Evolutionary conservation across 2,888 invertebrate genomes (phyloP).

Genomic region (Brachyopa scutellaris): DNA sequence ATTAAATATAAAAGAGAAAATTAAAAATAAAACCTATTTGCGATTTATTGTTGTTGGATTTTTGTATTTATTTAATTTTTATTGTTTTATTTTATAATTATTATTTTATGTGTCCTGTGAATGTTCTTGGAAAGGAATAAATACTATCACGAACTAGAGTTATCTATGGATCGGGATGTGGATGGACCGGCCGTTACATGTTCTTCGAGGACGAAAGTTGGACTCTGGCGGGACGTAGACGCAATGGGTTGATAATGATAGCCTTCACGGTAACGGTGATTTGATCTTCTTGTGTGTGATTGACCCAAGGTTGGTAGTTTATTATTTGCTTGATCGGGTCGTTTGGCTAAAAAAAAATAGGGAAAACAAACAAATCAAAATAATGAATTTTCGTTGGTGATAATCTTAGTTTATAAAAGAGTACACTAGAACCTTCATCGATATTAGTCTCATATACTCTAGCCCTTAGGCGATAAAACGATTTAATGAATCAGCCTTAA

Average conservation of each 20-base stretch:
- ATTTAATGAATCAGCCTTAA: no score
- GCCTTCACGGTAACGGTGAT: slow-evolving; percentile 82
- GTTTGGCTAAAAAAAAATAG: slow-evolving; percentile 78
- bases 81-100: slow-evolving; percentile 76
- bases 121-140: slow-evolving; percentile 78
- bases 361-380: no score
- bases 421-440: no score
- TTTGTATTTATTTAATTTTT: slow-evolving; percentile 74
- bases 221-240: slow-evolving; percentile 84
- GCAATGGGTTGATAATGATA: slow-evolving; percentile 82
- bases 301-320: slow-evolving; percentile 82
- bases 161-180: slow-evolving; percentile 82
- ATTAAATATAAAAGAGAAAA: slow-evolving; percentile 19
- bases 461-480: no score
- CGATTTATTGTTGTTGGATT: slow-evolving; percentile 69
- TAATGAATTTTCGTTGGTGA: no score
- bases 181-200: slow-evolving; percentile 81
- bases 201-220: slow-evolving; percentile 82
- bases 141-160: slow-evolving; percentile 83
- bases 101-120: slow-evolving; percentile 74
- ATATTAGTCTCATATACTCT: no score
- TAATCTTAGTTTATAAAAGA: no score
- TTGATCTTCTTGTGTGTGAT: slow-evolving; percentile 81
- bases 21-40: slow-evolving; percentile 43
- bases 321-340: slow-evolving; percentile 82